These are phyloP conservation scores for Nyctereutes procyonoides DNA, from an alignment of 2,113 vertebrate genomes.

Conservation along the genomic window DNA sequence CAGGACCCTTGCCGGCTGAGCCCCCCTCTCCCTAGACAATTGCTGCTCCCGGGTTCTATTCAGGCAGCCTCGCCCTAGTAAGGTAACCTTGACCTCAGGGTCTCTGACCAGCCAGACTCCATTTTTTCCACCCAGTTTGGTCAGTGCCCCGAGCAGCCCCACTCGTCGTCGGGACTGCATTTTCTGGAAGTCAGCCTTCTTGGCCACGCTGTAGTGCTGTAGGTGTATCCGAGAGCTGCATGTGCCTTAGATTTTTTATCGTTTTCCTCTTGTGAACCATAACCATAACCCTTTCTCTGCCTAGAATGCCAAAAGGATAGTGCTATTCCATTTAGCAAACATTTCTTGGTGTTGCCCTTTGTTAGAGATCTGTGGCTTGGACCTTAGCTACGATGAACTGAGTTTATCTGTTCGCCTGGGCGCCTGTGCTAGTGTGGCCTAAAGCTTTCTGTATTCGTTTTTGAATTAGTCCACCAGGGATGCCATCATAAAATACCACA, in stretches of 20 bases:
- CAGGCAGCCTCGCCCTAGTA: neutral
- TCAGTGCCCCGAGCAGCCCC: neutral
- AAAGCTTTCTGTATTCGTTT: neutral
- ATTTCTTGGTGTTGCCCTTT: constrained; percentile 36
- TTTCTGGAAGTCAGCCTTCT: neutral
- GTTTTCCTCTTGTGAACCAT: neutral
- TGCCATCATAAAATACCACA: neutral
- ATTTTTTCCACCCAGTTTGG: neutral
- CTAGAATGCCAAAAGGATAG: neutral
- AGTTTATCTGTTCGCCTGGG: constrained; percentile 52
- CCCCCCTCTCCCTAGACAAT: neutral
- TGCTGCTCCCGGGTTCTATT: neutral
- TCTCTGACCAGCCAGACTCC: neutral
- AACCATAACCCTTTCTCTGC: neutral
- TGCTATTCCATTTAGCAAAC: neutral
- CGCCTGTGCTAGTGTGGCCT: neutral
- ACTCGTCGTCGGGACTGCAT: neutral
- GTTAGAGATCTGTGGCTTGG: constrained; percentile 13
- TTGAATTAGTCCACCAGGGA: neutral
- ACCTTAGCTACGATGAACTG: constrained; percentile 44
- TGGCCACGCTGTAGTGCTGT: neutral
- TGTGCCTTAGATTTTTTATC: neutral
- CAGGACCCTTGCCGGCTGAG: neutral
- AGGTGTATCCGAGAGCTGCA: neutral
- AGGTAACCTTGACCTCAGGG: neutral